Conservation (phyloP, 2,888 invertebrate genomes). For the Trachelus iudaicus region DNA sequence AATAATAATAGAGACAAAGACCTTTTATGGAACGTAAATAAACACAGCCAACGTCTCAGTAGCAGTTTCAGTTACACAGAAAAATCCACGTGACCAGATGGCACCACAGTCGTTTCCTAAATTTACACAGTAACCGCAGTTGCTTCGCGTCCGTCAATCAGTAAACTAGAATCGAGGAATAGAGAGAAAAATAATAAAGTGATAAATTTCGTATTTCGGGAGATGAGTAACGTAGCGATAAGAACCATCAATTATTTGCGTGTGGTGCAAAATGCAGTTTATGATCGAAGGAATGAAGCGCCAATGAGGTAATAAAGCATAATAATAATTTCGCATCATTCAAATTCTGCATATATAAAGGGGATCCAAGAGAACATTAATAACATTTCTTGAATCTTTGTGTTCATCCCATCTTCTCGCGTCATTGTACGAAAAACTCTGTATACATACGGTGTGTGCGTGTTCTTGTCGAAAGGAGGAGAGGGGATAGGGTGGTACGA, state of each 20-base stretch:
- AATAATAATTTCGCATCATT: neutral
- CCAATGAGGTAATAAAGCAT: neutral
- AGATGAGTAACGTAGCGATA: neutral
- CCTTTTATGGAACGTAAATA: neutral
- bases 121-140: neutral
- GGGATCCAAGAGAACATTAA: neutral
- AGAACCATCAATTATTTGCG: neutral
- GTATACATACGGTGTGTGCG: neutral
- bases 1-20: neutral
- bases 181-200: neutral
- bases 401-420: neutral
- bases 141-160: neutral
- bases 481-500: neutral
- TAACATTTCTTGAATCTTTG: neutral
- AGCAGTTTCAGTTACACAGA: neutral
- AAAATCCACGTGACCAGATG: neutral
- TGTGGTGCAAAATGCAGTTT: neutral
- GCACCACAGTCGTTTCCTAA: neutral
- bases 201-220: neutral
- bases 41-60: neutral
- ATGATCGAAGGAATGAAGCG: neutral
- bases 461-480: neutral
- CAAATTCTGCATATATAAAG: neutral
- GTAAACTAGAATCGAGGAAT: neutral
- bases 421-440: neutral